A percentile compares a stretch with the other conserved stretches of the same genome.
phyloP scores from a whole-genome alignment of 2,113 vertebrate species.

The Parotia lawesii region DNA sequence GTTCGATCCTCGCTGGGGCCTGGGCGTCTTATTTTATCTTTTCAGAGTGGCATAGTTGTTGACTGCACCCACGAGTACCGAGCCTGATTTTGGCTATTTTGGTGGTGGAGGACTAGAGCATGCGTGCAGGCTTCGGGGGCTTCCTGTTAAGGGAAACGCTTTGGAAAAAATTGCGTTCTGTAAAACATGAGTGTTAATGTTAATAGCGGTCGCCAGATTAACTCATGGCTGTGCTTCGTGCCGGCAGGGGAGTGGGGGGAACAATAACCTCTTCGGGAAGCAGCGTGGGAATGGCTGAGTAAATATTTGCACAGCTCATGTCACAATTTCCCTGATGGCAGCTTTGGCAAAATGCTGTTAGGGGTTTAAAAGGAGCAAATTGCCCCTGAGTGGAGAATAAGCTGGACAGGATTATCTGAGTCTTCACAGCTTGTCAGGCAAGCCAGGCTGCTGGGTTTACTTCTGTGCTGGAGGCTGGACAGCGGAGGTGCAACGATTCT shows the following conservation, averaged over 20 bases:
- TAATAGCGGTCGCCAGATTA: rapidly evolving
- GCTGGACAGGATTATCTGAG: not conserved
- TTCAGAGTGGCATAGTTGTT: rapidly evolving
- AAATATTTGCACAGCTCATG: not conserved
- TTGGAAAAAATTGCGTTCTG: not conserved
- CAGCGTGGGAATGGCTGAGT: not conserved
- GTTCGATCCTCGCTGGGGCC: constrained; percentile 81
- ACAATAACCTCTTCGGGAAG: not conserved
- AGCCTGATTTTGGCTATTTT: rapidly evolving
- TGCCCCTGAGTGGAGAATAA: not conserved
- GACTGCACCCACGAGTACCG: rapidly evolving
- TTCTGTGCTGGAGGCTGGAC: not conserved
- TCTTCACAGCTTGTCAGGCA: not conserved
- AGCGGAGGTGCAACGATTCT: not conserved
- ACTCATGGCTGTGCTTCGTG: rapidly evolving
- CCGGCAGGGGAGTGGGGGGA: rapidly evolving
- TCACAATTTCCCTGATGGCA: not conserved
- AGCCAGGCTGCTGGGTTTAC: not conserved
- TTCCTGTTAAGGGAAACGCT: not conserved
- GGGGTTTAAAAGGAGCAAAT: constrained; percentile 24
- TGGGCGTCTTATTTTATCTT: rapidly evolving
- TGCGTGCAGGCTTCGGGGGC: rapidly evolving
- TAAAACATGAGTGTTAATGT: not conserved
- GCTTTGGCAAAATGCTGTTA: not conserved
- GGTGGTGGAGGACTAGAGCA: too few species aligned